Evolutionary conservation across 2,113 vertebrate genomes (phyloP), one percentile per base, ranked within the genome.

Genomic region (Chinchilla lanigera): DNA sequence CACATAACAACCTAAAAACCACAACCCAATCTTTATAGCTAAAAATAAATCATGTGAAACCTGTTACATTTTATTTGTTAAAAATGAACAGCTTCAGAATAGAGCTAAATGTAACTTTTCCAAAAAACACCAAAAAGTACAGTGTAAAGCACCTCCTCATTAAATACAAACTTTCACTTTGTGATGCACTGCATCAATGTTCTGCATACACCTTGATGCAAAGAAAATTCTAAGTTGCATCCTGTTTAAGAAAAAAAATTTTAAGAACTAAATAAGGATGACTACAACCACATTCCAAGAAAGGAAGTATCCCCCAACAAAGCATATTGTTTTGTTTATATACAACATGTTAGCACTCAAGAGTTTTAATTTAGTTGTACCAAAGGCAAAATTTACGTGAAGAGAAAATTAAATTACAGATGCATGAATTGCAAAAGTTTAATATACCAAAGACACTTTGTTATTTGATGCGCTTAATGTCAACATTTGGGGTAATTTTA

Each of bases 171-270:
- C 98, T 98, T 98, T 98, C 97, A 97, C 97, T 98, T 98, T 97
- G 98, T 98, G 99, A 99, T 99, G 99, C 98, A 99, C 56, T 99
- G 99, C 99, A 99, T 99, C 98, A 98, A 98, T 98, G 98, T 98
- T 99, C 98, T 98, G 98, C 98, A 99, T 98, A 98, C 91, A 98
- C 69, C 98, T 87, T 98, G 98, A 99, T 98, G 98, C 98, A 99
- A 99, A 99, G 98, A 95, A 94, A 97, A 95, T 97, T 98, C 97
- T 97, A 98, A 96, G 89, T 98, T 98, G 98, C 98, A 98, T 98
- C 98, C 97, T 98, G 96, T 95, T 98, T 65, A n/a, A 91, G 93
- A 58, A 69, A 89, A 95, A 86, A 96, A 97, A 86, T 95, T 3
- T 58, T 95, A 94, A 96, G 96, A 98, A 98, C 93, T 95, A 85